A percentile compares a stretch with the other conserved stretches of the same genome.
Conservation (phyloP, 2,797 vertebrate species). For the Smutsia temminckii region DNA sequence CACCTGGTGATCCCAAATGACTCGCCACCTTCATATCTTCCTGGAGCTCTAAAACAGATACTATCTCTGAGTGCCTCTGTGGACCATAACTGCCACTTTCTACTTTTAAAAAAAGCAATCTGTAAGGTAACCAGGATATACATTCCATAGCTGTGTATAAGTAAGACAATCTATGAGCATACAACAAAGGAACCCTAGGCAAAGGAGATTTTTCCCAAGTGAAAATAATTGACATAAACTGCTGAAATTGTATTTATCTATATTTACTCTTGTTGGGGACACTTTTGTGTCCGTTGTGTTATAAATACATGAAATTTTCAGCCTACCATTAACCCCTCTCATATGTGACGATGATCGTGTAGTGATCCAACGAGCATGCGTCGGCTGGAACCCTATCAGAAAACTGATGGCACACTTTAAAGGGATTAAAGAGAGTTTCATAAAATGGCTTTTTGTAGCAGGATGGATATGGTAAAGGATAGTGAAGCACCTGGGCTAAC, state of each 20-base stretch:
- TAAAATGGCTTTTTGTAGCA: not conserved
- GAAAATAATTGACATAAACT: not conserved
- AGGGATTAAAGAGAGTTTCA: not conserved
- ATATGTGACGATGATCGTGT: not conserved
- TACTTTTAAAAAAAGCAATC: not conserved
- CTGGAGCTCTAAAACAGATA: not conserved
- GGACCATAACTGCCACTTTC: not conserved
- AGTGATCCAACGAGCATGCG: not conserved
- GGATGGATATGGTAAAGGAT: not conserved
- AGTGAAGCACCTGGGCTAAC: not conserved
- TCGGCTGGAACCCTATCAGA: not conserved
- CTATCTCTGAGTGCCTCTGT: not conserved
- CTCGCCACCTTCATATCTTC: not conserved
- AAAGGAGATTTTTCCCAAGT: not conserved
- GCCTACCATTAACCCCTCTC: not conserved
- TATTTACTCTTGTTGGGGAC: not conserved
- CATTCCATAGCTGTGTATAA: not conserved
- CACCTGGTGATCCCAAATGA: constrained; percentile 22
- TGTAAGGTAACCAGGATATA: not conserved
- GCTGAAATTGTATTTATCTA: not conserved
- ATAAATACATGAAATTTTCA: not conserved
- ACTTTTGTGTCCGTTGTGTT: not conserved
- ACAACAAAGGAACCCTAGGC: not conserved
- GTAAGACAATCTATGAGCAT: not conserved
- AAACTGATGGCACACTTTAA: not conserved